A percentile compares a stretch with the other conserved stretches of the same genome.
Evolutionary conservation across 2,797 vertebrate genomes (phyloP).

Genomic region (Mormyrops boulengeri): DNA sequence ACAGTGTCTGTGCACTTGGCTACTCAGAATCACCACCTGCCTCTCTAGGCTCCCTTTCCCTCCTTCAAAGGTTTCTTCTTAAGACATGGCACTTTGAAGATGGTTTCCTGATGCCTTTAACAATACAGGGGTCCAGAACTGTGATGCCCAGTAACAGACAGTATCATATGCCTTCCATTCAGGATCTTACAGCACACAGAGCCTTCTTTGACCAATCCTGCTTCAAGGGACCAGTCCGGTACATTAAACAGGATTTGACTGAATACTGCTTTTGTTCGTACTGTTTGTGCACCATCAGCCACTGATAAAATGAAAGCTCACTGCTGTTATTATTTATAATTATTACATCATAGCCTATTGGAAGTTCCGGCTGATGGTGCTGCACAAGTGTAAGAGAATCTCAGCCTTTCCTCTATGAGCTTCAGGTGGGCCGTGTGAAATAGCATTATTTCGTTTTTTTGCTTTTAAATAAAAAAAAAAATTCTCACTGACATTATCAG

Average conservation of each 20-base stretch:
- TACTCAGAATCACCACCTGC: slow-evolving; percentile 33
- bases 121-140: background rate
- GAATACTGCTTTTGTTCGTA: background rate
- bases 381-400: background rate
- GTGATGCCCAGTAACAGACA: background rate
- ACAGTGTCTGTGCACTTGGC: slow-evolving; percentile 49
- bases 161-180: background rate
- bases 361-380: background rate
- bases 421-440: background rate
- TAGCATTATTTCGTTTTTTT: background rate
- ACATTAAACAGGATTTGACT: background rate
- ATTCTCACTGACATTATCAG: background rate
- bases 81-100: background rate
- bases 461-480: background rate
- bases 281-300: background rate
- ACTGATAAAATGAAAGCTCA: background rate
- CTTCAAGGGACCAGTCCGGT: background rate
- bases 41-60: background rate
- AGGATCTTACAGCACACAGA: background rate
- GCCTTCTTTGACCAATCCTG: background rate
- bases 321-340: background rate
- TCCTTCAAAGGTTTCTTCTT: background rate
- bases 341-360: background rate
- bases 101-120: background rate
- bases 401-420: background rate